Conservation (phyloP, 2,888 invertebrate species). For the Pachliopta kotzebuea region DNA sequence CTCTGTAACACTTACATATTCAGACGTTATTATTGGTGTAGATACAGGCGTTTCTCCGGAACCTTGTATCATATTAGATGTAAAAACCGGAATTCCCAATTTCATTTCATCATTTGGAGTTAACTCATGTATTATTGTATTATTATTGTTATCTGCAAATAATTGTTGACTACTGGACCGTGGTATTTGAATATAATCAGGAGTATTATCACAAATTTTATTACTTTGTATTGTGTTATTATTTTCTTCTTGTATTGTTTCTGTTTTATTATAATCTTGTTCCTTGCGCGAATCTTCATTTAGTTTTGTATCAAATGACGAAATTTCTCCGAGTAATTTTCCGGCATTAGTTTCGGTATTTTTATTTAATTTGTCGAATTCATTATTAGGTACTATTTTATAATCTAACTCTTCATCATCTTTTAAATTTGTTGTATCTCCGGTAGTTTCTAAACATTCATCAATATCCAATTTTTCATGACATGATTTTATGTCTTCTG, state of each 20-base stretch:
- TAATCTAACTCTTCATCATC: not conserved
- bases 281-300: not conserved
- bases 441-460: not conserved
- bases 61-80: constrained; percentile 44
- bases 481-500: not conserved
- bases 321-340: not conserved
- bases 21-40: constrained; percentile 38
- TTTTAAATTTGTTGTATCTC: not conserved
- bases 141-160: constrained; percentile 60
- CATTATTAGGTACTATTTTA: not conserved
- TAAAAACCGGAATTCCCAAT: constrained; percentile 38
- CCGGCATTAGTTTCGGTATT: not conserved
- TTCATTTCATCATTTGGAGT: constrained; percentile 41
- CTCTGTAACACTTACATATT: constrained; percentile 39
- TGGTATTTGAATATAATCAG: constrained; percentile 58
- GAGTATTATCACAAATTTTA: constrained; percentile 43
- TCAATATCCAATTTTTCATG: constrained; percentile 3
- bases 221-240: constrained; percentile 34
- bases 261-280: constrained; percentile 33
- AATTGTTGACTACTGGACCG: constrained; percentile 58
- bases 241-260: constrained; percentile 38
- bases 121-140: constrained; percentile 61
- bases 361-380: not conserved
- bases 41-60: constrained; percentile 48
- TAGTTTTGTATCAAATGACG: not conserved